Evolutionary conservation across 2,113 vertebrate genomes (phyloP).

Genomic region (Naja naja): DNA sequence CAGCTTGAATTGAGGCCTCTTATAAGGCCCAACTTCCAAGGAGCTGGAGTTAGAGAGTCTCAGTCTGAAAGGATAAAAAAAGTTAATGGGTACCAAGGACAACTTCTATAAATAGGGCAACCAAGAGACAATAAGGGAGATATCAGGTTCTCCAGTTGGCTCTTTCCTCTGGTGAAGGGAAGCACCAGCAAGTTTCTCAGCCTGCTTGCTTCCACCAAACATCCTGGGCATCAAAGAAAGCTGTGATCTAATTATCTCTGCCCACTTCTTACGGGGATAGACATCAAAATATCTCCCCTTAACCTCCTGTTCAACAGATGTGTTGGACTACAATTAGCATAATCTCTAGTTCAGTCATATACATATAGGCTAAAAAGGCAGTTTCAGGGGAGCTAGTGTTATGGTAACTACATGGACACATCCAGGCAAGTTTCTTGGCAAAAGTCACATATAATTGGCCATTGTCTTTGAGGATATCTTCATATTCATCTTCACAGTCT

Average conservation of each 20-base stretch:
- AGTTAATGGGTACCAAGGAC: background rate
- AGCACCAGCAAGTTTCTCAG: background rate
- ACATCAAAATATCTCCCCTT: background rate
- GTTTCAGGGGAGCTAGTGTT: background rate
- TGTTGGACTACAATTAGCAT: background rate
- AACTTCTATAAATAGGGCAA: background rate
- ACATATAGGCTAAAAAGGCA: background rate
- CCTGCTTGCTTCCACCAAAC: background rate
- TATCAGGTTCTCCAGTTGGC: background rate
- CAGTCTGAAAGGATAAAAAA: background rate
- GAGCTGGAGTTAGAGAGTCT: background rate
- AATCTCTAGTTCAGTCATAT: background rate
- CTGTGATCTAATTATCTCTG: background rate
- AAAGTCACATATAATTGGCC: background rate
- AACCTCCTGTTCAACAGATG: background rate
- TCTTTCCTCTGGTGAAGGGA: background rate
- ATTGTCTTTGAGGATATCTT: background rate
- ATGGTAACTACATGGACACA: background rate
- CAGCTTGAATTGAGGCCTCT: background rate
- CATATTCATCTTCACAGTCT: background rate
- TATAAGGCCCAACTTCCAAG: background rate
- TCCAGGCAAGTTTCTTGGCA: background rate
- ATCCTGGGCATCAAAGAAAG: background rate
- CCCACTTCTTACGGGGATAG: background rate
- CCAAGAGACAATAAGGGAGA: background rate